phyloP scores from a whole-genome alignment of 2,113 vertebrate genomes.

The Otocyon megalotis region DNA sequence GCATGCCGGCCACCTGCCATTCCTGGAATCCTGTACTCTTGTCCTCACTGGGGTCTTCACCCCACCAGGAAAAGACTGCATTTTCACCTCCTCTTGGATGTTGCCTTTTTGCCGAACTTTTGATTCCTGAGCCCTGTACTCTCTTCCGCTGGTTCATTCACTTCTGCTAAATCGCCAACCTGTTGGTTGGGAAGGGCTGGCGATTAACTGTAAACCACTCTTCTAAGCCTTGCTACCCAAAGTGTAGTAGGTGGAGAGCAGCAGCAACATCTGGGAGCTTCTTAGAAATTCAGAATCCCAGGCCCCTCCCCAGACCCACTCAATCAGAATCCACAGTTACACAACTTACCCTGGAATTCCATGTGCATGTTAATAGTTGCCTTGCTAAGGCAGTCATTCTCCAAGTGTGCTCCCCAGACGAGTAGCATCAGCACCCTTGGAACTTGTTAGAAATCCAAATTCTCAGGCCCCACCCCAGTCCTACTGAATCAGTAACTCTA shows the following conservation, averaged over 20 bases:
- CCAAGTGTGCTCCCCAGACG: background rate
- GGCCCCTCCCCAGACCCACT: background rate
- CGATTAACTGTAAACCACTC: background rate
- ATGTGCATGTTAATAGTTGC: background rate
- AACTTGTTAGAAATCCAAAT: conserved; percentile 1
- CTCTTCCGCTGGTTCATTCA: background rate
- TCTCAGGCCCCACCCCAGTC: background rate
- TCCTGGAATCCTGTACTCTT: background rate
- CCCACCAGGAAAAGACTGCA: background rate
- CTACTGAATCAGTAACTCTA: background rate
- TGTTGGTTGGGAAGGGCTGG: background rate
- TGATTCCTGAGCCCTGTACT: background rate
- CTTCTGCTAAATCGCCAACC: background rate
- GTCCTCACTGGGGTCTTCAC: background rate
- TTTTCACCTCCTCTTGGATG: background rate
- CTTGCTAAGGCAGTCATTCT: background rate
- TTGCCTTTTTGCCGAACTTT: background rate
- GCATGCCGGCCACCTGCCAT: background rate
- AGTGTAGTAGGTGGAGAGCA: background rate
- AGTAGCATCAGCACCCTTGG: background rate
- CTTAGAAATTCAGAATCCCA: background rate
- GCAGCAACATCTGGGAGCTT: background rate
- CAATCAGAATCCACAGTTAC: background rate
- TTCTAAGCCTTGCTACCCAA: background rate
- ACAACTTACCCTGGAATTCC: background rate